Percentiles rank a stretch among this genome's conserved stretches.
phyloP scores from a whole-genome alignment of 1,140 invertebrate species.

The Macrobrachium nipponense region DNA sequence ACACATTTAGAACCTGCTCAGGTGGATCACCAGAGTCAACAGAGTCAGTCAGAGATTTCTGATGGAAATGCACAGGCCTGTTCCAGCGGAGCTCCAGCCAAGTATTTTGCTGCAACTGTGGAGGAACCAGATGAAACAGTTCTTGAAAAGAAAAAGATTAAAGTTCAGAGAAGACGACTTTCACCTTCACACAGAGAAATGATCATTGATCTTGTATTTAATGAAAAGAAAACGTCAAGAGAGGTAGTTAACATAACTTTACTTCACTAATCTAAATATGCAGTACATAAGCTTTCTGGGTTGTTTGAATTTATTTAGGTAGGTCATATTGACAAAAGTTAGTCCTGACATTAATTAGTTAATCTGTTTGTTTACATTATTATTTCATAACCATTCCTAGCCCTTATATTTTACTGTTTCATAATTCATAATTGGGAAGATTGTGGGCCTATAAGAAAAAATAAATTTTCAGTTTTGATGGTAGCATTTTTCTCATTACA shows the following conservation, averaged over 20 bases:
- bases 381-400: no score
- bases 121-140: slow-evolving; percentile 32
- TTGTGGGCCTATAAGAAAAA: no score
- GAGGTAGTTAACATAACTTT: slow-evolving; percentile 44
- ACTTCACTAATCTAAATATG: not conserved
- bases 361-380: no score
- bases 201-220: slow-evolving; percentile 64
- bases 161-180: slow-evolving; percentile 57
- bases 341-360: no score
- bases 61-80: slow-evolving; percentile 42
- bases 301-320: no score
- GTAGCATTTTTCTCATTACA: no score
- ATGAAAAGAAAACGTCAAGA: slow-evolving; percentile 64
- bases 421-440: no score
- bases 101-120: slow-evolving; percentile 43
- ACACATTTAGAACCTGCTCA: slow-evolving; percentile 26
- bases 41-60: slow-evolving; percentile 15
- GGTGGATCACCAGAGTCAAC: slow-evolving; percentile 14
- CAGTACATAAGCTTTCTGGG: no score
- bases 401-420: no score
- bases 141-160: slow-evolving; percentile 46
- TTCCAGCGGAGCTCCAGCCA: slow-evolving; percentile 51
- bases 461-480: no score
- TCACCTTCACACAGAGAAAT: slow-evolving; percentile 63
- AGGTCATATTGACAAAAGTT: not conserved